A percentile compares a stretch with the other conserved stretches of the same genome.
phyloP scores from a whole-genome alignment of 2,888 invertebrate genomes.

The Euclidia mi region DNA sequence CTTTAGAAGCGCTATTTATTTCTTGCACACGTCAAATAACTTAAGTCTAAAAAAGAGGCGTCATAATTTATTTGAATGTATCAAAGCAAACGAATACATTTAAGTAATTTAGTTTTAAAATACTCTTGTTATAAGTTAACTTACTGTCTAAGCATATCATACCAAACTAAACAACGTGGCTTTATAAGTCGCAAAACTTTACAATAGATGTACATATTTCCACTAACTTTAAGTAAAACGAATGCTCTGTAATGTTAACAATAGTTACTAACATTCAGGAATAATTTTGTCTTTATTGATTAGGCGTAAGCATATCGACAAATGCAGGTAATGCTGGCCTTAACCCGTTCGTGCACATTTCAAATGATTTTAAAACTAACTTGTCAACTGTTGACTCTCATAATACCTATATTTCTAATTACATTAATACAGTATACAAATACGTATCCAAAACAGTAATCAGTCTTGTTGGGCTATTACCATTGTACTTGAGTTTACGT shows the following conservation, averaged over 20 bases:
- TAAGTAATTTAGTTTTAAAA: conserved; percentile 38
- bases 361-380: too few relatives aligned
- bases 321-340: neutral
- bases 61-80: conserved; percentile 35
- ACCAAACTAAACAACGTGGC: conserved; percentile 69
- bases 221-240: conserved; percentile 33
- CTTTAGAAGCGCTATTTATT: conserved; percentile 3
- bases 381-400: too few relatives aligned
- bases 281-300: neutral
- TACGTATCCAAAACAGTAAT: too few relatives aligned
- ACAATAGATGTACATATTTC: conserved; percentile 31
- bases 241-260: neutral
- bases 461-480: too few relatives aligned
- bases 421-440: too few relatives aligned
- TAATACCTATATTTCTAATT: too few relatives aligned
- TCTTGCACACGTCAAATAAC: conserved; percentile 1
- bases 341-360: too few relatives aligned
- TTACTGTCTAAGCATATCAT: conserved; percentile 60
- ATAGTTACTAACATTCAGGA: conserved; percentile 5
- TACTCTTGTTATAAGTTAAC: conserved; percentile 49
- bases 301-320: neutral
- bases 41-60: conserved; percentile 29
- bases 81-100: conserved; percentile 29
- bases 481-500: too few relatives aligned
- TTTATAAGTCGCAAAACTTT: conserved; percentile 47